Evolutionary conservation across 53 echinoderm and acorn worm species (phyloP).

Genomic region (Pentamera pediparva): DNA sequence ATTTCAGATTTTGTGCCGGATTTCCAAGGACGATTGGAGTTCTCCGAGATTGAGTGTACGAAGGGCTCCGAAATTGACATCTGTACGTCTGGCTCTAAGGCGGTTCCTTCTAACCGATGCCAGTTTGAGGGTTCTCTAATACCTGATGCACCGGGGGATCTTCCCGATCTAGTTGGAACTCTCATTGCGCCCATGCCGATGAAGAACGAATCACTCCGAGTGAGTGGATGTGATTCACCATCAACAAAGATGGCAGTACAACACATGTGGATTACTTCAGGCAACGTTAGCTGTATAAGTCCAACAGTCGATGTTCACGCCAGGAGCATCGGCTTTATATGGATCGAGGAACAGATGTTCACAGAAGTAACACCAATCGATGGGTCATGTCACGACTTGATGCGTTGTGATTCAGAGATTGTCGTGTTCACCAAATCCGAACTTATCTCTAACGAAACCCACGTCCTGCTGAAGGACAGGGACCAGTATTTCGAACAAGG

Average conservation of each 20-base stretch:
- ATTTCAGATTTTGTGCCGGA: not conserved
- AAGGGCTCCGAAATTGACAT: too few relatives aligned
- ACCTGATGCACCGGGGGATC: too few relatives aligned
- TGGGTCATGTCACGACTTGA: not conserved
- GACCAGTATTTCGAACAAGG: not conserved
- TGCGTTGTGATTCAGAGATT: not conserved
- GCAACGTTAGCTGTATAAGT: not conserved
- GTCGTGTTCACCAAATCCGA: not conserved
- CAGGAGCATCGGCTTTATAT: not conserved
- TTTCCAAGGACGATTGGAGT: not conserved
- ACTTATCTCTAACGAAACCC: not conserved
- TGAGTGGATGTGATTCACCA: too few relatives aligned
- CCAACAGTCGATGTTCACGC: not conserved
- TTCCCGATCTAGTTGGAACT: too few relatives aligned
- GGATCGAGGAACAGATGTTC: not conserved
- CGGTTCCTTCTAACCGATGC: too few relatives aligned
- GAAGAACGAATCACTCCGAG: too few relatives aligned
- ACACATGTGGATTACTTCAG: too few relatives aligned
- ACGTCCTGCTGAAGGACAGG: not conserved
- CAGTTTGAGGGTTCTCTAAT: too few relatives aligned
- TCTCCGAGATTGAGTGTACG: too few relatives aligned
- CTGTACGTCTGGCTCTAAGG: too few relatives aligned
- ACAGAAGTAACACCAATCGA: not conserved
- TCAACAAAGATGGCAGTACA: too few relatives aligned
- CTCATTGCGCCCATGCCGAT: too few relatives aligned